Evolutionary conservation across 2,797 vertebrate genomes (phyloP).

Genomic region (Malurus leucopterus): DNA sequence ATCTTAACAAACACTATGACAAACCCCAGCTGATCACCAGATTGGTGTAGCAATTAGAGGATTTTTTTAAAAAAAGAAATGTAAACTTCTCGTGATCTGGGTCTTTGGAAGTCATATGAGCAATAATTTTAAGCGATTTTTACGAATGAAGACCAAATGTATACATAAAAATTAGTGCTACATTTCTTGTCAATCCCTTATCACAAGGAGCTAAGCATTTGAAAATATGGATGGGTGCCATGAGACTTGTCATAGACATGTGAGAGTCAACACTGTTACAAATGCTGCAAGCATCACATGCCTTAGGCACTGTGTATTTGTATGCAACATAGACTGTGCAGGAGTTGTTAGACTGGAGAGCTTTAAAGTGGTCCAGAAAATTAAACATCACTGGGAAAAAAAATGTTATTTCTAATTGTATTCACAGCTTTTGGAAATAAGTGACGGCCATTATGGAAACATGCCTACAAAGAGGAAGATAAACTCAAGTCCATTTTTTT

Average conservation of each 20-base stretch:
- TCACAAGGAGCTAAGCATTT: neutral
- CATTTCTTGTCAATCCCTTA: neutral
- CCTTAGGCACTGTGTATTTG: neutral
- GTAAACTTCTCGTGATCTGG: neutral
- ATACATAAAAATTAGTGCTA: neutral
- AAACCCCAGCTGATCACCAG: neutral
- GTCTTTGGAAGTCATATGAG: neutral
- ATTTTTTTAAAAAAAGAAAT: neutral
- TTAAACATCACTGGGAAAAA: neutral
- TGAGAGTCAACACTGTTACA: constrained; percentile 17
- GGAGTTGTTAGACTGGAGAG: neutral
- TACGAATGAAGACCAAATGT: neutral
- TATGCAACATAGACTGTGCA: neutral
- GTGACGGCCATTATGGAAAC: neutral
- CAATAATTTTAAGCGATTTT: neutral
- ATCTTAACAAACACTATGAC: neutral
- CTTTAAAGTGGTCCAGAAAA: neutral
- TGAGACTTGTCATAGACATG: neutral
- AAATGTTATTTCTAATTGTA: neutral
- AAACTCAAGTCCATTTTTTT: neutral
- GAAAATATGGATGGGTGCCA: neutral
- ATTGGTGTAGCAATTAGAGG: neutral
- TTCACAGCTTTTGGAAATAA: neutral
- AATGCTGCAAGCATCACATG: neutral
- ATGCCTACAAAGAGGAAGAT: neutral